Conservation (phyloP, 2,113 vertebrate genomes). For the Phaethornis superciliosus region DNA sequence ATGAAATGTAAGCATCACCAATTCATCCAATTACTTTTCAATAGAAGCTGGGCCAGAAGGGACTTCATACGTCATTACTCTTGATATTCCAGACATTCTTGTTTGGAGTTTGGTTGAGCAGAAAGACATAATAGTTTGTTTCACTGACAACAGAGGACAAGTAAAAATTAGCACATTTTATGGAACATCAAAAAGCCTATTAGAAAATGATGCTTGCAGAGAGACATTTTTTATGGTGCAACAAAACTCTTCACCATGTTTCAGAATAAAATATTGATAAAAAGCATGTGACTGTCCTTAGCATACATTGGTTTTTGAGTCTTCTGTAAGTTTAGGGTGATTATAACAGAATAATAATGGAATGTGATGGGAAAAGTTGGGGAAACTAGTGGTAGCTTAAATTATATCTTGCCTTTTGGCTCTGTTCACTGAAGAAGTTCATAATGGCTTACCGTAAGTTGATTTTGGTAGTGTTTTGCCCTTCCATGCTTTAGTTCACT, state of each 20-base stretch:
- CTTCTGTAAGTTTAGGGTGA: background rate
- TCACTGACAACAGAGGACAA: conserved; percentile 57
- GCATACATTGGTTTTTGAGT: background rate
- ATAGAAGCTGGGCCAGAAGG: conserved; percentile 38
- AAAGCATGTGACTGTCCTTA: background rate
- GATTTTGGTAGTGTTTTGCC: background rate
- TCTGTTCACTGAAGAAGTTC: background rate
- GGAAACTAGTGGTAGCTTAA: background rate
- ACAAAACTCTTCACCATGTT: background rate
- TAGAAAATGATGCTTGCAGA: conserved; percentile 43
- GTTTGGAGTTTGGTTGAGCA: conserved; percentile 29
- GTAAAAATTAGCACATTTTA: conserved; percentile 63
- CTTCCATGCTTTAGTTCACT: background rate
- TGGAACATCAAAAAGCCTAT: conserved; percentile 47
- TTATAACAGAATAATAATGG: background rate
- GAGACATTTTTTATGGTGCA: background rate
- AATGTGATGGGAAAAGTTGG: background rate
- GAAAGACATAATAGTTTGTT: conserved; percentile 68
- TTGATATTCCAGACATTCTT: conserved; percentile 59
- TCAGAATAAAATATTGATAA: conserved; percentile 29
- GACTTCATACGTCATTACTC: conserved; percentile 47
- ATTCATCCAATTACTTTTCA: conserved; percentile 66
- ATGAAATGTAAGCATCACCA: conserved; percentile 63
- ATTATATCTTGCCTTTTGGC: background rate
- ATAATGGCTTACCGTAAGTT: background rate